Conservation (phyloP, 2,113 vertebrate species). For the Elephas maximus region DNA sequence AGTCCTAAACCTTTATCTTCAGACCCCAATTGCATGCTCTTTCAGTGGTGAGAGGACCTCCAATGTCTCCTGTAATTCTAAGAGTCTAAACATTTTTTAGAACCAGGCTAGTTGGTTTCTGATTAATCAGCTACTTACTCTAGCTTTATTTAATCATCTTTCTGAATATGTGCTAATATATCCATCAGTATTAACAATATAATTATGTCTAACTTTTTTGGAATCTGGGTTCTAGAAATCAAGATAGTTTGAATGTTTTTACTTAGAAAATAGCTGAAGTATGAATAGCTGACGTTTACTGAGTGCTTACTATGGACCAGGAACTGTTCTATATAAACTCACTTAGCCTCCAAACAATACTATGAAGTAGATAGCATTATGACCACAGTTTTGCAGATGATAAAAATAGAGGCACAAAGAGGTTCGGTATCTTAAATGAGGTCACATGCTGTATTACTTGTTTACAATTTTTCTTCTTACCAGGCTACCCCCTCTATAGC, state of each 20-base stretch:
- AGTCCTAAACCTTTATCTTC: background rate
- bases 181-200: background rate
- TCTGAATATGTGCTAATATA: constrained; percentile 33
- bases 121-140: constrained; percentile 42
- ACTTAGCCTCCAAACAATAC: background rate
- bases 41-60: constrained; percentile 6
- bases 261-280: constrained; percentile 38
- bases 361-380: constrained; percentile 37
- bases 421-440: background rate
- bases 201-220: background rate
- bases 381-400: constrained; percentile 30
- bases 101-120: background rate
- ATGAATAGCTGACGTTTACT: constrained; percentile 26
- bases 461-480: background rate
- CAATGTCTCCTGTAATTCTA: background rate
- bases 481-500: background rate
- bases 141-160: constrained; percentile 2
- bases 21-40: background rate
- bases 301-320: constrained; percentile 29
- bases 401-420: constrained; percentile 44
- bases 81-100: constrained; percentile 15
- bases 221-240: constrained; percentile 38
- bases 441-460: background rate
- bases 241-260: constrained; percentile 28
- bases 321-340: constrained; percentile 13